Evolutionary conservation across 92 coral and sea anemone species (phyloP), one percentile per base, ranked within the genome.

Genomic region (Micromussa lordhowensis): DNA sequence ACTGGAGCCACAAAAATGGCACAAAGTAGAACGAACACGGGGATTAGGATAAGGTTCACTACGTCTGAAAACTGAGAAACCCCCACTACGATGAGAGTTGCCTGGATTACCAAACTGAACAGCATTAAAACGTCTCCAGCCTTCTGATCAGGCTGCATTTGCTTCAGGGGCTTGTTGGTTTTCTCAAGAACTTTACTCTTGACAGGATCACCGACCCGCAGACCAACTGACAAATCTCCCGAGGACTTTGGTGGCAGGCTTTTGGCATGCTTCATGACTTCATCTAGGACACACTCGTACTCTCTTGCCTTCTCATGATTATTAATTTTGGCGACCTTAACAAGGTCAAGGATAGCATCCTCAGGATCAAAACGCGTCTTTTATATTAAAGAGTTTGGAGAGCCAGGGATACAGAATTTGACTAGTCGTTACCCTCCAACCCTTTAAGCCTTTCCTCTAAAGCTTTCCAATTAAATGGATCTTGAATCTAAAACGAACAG

Each of bases 121-220:
- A 18, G 61, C 61, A 16, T 30, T 29, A 29, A 14, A 29, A 14
- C 75, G 75, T 40, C 36, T 69, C 75, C 75, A 69, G 8, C 75
- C 35, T 12, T 69, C 18, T 69, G 32, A 26, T 69, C 75, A 26
- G 35, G 75, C 34, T n/a, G 34, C 32, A 69, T 29, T 14, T 68
- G 44, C 68, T 36, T 63, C n/a, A 82, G 9, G 55, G 30, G 11
- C 31, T 64, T 82, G 78, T 82, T 63, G 86, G 78, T 40, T 31
- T 68, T 68, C 55, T 82, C 54, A 12, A 85, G 73, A 4, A 85
- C 53, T 9, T n/a, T 85, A 34, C 88, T 85, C 38, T 85, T 75
- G 6, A 85, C 82, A 4, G 88, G 88, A 24, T 85, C 88, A 3
- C 88, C 88, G 3, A 70, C 81, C 40, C n/a, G n/a, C n/a, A 84